A percentile compares a stretch with the other conserved stretches of the same genome.
Conservation (phyloP, 1,140 invertebrate species). For the Schlechtendalia chinensis region DNA sequence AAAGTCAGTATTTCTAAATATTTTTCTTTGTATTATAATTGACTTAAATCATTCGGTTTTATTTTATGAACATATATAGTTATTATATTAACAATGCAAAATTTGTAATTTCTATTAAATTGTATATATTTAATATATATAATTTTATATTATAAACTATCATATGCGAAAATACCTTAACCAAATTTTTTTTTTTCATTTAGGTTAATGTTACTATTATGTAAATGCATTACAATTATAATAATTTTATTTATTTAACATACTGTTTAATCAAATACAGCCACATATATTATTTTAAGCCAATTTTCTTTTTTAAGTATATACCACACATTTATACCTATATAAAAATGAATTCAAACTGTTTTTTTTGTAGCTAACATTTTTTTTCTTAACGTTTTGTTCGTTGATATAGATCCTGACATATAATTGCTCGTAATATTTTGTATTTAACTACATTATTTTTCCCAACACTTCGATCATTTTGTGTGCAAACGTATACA, state of each 20-base stretch:
- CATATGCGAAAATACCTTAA: neutral
- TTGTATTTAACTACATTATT: constrained; percentile 36
- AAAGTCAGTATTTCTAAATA: constrained; percentile 7
- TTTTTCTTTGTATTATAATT: neutral
- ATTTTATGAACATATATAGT: neutral
- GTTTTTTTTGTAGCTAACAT: neutral
- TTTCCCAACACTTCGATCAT: constrained; percentile 29
- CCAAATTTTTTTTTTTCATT: constrained; percentile 17
- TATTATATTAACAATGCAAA: too few species aligned
- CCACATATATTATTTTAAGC: neutral
- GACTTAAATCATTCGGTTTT: constrained; percentile 14
- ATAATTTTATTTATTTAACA: too few species aligned
- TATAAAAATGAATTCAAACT: neutral
- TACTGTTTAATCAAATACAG: constrained; percentile 15
- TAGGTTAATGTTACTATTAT: constrained; percentile 5
- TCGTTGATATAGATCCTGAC: too few species aligned
- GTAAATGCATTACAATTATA: constrained; percentile 28
- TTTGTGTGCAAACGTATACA: constrained; percentile 26
- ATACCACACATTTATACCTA: too few species aligned
- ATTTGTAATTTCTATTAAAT: too few species aligned
- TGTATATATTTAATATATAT: too few species aligned
- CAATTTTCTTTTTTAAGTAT: constrained; percentile 6
- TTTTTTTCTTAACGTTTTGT: too few species aligned
- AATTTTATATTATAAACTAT: too few species aligned
- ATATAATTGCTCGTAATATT: too few species aligned